Percentiles rank a stretch among this genome's conserved stretches.
Evolutionary conservation across 1,140 invertebrate species (phyloP).

Genomic region (Brachionus plicatilis): DNA sequence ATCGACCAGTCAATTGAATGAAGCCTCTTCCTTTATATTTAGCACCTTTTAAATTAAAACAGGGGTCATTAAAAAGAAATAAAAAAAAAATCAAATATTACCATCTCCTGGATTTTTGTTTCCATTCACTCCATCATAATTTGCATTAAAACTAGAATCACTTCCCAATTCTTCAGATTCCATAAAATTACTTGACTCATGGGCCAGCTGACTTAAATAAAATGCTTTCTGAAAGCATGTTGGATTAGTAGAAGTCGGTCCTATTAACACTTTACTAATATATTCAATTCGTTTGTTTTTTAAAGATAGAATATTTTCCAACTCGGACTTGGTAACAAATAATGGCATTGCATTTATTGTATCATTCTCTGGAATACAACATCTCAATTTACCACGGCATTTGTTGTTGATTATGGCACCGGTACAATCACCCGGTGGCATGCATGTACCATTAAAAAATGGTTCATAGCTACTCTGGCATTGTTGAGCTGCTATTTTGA

Average conservation of each 20-base stretch:
- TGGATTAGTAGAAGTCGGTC: not conserved
- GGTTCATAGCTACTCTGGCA: not conserved
- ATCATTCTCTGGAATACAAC: not conserved
- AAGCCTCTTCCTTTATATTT: constrained; percentile 2
- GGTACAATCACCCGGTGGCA: not conserved
- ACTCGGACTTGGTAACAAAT: not conserved
- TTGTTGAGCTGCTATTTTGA: not conserved
- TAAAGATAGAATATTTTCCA: not conserved
- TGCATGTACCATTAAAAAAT: not conserved
- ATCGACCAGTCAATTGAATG: not conserved
- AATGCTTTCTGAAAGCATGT: not conserved
- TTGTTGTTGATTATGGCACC: not conserved
- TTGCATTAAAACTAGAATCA: not conserved
- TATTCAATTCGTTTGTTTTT: not conserved
- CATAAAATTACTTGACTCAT: not conserved
- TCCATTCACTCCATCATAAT: not conserved
- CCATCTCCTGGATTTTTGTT: not conserved
- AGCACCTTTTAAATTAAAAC: not conserved
- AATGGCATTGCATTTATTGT: not conserved
- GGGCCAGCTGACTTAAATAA: not conserved
- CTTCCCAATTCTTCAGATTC: not conserved
- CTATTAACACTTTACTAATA: not conserved
- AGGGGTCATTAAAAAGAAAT: not conserved
- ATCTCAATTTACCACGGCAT: not conserved
- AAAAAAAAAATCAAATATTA: not conserved